Evolutionary conservation across 64 coral and sea anemone species (phyloP).

Genomic region (Montipora capricornis): DNA sequence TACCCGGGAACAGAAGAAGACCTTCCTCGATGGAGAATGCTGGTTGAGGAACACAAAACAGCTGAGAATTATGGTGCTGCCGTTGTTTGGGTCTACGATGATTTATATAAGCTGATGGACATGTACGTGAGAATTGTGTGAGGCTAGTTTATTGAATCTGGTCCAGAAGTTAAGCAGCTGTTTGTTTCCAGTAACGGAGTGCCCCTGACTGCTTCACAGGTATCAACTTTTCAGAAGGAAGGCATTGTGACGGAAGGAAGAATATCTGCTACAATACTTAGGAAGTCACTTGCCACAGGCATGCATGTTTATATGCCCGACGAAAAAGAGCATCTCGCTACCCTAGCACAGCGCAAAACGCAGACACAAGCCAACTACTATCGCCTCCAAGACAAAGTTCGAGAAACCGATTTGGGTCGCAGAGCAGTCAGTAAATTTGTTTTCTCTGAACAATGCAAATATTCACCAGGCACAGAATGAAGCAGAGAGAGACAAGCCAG

Average conservation of each 20-base stretch:
- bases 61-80: slow-evolving; percentile 65
- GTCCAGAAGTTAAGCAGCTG: slow-evolving; percentile 44
- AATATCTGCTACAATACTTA: slow-evolving; percentile 63
- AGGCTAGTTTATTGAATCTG: slow-evolving; percentile 34
- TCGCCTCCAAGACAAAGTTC: slow-evolving; percentile 61
- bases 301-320: slow-evolving; percentile 66
- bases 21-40: too few species aligned
- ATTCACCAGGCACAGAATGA: slow-evolving; percentile 40
- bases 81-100: slow-evolving; percentile 70
- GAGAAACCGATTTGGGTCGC: slow-evolving; percentile 58
- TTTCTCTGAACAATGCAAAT: slow-evolving; percentile 16
- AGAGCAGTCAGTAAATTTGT: slow-evolving; percentile 69
- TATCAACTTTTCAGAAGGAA: slow-evolving; percentile 68
- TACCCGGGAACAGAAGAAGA: too few species aligned
- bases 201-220: slow-evolving; percentile 62
- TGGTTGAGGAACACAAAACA: slow-evolving; percentile 26
- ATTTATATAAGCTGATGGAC: slow-evolving; percentile 63
- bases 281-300: slow-evolving; percentile 68
- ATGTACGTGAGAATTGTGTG: slow-evolving; percentile 62
- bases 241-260: slow-evolving; percentile 39
- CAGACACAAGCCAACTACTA: slow-evolving; percentile 58
- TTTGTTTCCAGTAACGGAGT: slow-evolving; percentile 72
- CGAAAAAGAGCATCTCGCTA: slow-evolving; percentile 54
- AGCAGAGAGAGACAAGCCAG: neutral
- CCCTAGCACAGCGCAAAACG: slow-evolving; percentile 70